Percentiles rank a stretch among this genome's conserved stretches.
These are phyloP conservation scores for Cerceris ruficornis DNA, from an alignment of 2,888 invertebrate species.

Conservation along the genomic window DNA sequence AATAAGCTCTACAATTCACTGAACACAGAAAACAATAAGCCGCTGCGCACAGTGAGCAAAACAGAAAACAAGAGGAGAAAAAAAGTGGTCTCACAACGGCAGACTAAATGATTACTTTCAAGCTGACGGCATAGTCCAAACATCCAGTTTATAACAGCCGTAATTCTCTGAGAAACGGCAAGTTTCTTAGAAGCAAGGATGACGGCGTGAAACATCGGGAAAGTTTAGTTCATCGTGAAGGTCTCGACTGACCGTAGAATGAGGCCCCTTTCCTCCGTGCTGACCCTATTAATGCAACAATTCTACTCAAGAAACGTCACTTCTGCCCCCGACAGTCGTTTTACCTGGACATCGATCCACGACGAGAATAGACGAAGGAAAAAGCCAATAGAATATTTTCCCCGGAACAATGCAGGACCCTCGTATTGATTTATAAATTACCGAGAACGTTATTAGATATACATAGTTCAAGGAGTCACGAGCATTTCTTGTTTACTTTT, in stretches of 20 bases:
- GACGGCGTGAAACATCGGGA: background rate
- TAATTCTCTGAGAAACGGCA: background rate
- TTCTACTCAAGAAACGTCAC: background rate
- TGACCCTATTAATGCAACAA: background rate
- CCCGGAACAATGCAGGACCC: constrained; percentile 14
- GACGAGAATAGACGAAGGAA: constrained; percentile 22
- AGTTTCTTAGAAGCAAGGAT: background rate
- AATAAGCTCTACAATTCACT: too few relatives aligned
- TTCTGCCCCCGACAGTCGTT: constrained; percentile 1
- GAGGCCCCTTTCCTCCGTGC: background rate
- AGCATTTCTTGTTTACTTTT: background rate
- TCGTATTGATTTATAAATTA: constrained; percentile 21
- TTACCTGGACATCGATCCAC: constrained; percentile 20
- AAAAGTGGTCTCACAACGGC: background rate
- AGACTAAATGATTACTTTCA: constrained; percentile 24
- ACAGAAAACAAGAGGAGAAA: background rate
- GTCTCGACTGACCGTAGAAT: background rate
- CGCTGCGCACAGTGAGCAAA: background rate
- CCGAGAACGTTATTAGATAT: constrained; percentile 7
- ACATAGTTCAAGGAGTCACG: constrained; percentile 12
- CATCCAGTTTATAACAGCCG: background rate
- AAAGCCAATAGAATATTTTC: constrained; percentile 32
- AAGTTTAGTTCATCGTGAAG: constrained; percentile 3
- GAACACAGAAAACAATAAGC: too few relatives aligned
- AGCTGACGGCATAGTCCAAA: background rate